phyloP scores from a whole-genome alignment of 2,888 invertebrate genomes.

The Eristalis intricaria region DNA sequence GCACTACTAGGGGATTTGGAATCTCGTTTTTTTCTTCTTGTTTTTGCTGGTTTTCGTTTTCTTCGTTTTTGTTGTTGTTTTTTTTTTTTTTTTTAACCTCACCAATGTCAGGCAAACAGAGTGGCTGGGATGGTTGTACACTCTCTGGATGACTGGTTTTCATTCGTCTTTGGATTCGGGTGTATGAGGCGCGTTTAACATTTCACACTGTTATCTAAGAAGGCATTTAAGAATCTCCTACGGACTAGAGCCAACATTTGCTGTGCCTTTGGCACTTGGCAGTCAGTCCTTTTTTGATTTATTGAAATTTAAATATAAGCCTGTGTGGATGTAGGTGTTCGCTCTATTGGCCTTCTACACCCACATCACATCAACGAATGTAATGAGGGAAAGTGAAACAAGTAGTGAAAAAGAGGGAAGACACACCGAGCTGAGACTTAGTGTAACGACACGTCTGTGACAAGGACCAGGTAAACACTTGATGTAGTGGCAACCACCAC shows the following conservation, averaged over 20 bases:
- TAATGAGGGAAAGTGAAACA: conserved; percentile 40
- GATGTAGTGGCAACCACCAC: conserved; percentile 27
- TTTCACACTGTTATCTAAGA: conserved; percentile 51
- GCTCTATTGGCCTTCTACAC: conserved; percentile 8
- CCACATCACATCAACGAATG: conserved; percentile 11
- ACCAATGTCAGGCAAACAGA: conserved; percentile 19
- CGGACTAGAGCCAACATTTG: conserved; percentile 24
- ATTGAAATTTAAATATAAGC: conserved; percentile 58
- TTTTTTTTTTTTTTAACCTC: conserved; percentile 12
- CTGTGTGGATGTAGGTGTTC: conserved; percentile 19
- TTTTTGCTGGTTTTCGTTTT: conserved; percentile 9
- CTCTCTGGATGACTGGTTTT: conserved; percentile 39
- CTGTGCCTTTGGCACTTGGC: conserved; percentile 56
- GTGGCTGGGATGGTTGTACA: conserved; percentile 21
- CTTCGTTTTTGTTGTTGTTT: background rate
- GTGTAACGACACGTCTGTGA: conserved; percentile 62
- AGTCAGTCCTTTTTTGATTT: conserved; percentile 66
- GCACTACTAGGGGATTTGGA: conserved; percentile 29
- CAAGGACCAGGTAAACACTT: conserved; percentile 68
- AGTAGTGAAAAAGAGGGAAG: conserved; percentile 12
- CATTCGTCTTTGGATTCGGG: conserved; percentile 44
- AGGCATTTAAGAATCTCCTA: conserved; percentile 53
- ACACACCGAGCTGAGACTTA: conserved; percentile 28
- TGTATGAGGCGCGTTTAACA: conserved; percentile 49
- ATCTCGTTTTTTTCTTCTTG: conserved; percentile 3